phyloP scores from a whole-genome alignment of 2,113 vertebrate genomes.

The Arvicanthis niloticus region DNA sequence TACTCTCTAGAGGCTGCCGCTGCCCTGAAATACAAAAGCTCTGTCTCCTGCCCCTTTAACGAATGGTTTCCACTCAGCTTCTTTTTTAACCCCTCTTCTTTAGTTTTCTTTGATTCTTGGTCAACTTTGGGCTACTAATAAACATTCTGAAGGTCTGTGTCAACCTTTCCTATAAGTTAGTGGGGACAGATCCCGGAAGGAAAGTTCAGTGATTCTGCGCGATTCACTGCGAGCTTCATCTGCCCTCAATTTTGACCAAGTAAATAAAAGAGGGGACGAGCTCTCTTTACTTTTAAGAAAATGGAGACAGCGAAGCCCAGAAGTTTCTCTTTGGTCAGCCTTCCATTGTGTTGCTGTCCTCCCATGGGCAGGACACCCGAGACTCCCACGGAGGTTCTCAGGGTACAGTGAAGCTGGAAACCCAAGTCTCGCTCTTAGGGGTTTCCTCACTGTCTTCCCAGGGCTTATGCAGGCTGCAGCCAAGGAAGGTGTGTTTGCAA shows the following conservation, averaged over 20 bases:
- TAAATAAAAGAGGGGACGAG: neutral
- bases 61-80: neutral
- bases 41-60: neutral
- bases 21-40: neutral
- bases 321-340: slow-evolving; percentile 9
- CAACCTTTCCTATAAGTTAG: neutral
- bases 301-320: neutral
- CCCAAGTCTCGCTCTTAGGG: neutral
- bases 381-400: slow-evolving; percentile 16
- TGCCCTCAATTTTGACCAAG: neutral
- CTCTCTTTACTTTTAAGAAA: neutral
- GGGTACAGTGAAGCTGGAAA: slow-evolving; percentile 48
- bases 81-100: slow-evolving; percentile 22
- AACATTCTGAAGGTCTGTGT: slow-evolving; percentile 23
- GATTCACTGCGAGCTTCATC: neutral
- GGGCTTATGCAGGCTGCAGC: neutral
- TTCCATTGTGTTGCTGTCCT: slow-evolving; percentile 23
- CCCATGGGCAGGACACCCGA: slow-evolving; percentile 31
- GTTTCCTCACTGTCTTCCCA: slow-evolving; percentile 18
- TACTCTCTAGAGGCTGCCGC: neutral
- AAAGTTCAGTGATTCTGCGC: neutral
- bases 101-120: slow-evolving; percentile 41
- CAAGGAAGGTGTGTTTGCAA: neutral
- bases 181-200: neutral
- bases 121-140: slow-evolving; percentile 33